Base-by-base conservation (phyloP, 2,888 invertebrate genomes). In the Incurvaria masculella region DNA sequence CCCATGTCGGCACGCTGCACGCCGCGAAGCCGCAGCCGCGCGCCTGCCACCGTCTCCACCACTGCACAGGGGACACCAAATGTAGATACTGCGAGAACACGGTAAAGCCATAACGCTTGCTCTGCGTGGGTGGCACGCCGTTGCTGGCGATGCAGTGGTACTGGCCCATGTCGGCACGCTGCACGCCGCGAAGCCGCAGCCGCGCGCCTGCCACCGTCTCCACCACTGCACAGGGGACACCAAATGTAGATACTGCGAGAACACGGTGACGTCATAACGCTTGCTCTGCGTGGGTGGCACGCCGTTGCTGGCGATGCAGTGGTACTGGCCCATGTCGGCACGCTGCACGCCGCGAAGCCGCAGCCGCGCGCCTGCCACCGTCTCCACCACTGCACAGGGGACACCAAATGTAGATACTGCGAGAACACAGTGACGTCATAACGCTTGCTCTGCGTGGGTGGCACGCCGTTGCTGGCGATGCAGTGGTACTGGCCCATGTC, bases 401-500 rank as follows among this genome's bases (percentile, higher is more conserved):
- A n/a, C n/a, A 33, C 4, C 33, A 33, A 33, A n/a, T n/a, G n/a
- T n/a, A n/a, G n/a, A n/a, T n/a, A n/a, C n/a, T n/a, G n/a, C n/a
- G n/a, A n/a, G n/a, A n/a, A n/a, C n/a, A n/a, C n/a, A n/a, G n/a
- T n/a, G n/a, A n/a, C n/a, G n/a, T 85, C 85, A 63, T 94, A 91
- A 64, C 93, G 84, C 74, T 94, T 94, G 78, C 91, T 92, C 60
- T 94, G 88, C 47, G 91, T 85, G 44, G 94, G 94, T 40, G 93
- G 93, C 43, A 94, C 87, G 21, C 90, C 89, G 61, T 94, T 94
- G 58, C 88, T 87, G 41, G 94, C 94, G 57, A 94, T 93, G 75
- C 94, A 94, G 59, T 93, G 81, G 72, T 94, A 94, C 52, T 90
- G 88, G 16, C 94, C 93, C 93, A 94, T 94, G 67, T 94, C 93